These are phyloP conservation scores for Scleropages formosus DNA, from an alignment of 2,797 vertebrate species.

Conservation along the genomic window DNA sequence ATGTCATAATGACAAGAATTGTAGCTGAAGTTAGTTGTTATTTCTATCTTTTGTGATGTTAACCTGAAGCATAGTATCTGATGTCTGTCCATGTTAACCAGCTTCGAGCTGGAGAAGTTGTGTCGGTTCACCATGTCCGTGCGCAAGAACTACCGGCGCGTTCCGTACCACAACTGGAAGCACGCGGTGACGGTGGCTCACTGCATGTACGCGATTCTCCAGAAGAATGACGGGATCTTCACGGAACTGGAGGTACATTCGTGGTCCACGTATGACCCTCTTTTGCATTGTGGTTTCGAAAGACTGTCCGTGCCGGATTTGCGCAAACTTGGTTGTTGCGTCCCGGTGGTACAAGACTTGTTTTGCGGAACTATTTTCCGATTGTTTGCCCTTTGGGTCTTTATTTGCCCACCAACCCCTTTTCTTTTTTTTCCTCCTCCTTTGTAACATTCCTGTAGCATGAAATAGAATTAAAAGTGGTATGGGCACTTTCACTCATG, in stretches of 20 bases:
- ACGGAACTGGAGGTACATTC: constrained; percentile 88
- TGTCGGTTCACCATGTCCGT: constrained; percentile 99
- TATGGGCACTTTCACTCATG: too few relatives aligned
- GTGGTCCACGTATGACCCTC: background rate
- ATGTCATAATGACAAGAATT: too few relatives aligned
- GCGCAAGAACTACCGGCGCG: constrained; percentile 94
- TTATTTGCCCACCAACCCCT: too few relatives aligned
- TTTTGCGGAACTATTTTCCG: too few relatives aligned
- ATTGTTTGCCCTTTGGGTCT: too few relatives aligned
- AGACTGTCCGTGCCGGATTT: background rate
- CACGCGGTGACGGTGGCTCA: constrained; percentile 93
- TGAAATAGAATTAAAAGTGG: too few relatives aligned
- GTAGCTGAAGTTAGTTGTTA: too few relatives aligned
- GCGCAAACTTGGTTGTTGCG: background rate
- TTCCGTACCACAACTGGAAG: constrained; percentile 99
- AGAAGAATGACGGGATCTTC: constrained; percentile 84
- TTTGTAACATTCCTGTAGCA: too few relatives aligned
- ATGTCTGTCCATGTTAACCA: constrained; percentile 46
- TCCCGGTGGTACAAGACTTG: background rate
- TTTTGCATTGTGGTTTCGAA: background rate
- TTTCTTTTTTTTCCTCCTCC: too few relatives aligned
- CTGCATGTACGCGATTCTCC: constrained; percentile 95
- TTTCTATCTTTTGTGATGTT: background rate
- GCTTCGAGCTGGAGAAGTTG: constrained; percentile 95
- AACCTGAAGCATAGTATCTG: background rate